Percentiles rank a stretch among this genome's conserved stretches.
phyloP scores from a whole-genome alignment of 2,797 vertebrate genomes.

The Streptopelia turtur region DNA sequence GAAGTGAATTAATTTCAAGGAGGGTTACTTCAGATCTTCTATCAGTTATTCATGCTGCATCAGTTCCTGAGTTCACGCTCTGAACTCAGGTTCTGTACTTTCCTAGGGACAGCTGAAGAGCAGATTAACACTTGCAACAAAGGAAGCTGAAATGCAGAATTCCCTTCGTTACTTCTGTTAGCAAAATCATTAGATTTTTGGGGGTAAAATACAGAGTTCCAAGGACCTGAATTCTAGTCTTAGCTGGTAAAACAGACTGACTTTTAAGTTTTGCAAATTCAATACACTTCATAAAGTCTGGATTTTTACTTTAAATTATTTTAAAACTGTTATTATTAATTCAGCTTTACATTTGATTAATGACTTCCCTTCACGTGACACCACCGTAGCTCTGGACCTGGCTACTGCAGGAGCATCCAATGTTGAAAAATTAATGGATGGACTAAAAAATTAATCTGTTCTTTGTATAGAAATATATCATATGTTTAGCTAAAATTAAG shows the following conservation, averaged over 20 bases:
- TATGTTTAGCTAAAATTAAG: not conserved
- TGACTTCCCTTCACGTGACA: not conserved
- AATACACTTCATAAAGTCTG: not conserved
- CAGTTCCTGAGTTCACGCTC: not conserved
- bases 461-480: not conserved
- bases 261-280: not conserved
- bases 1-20: not conserved
- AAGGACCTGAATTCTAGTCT: not conserved
- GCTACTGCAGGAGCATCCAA: not conserved
- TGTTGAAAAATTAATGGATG: not conserved
- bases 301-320: not conserved
- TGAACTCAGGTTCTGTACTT: not conserved
- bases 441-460: not conserved
- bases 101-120: not conserved
- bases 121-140: not conserved
- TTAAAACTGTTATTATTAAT: not conserved
- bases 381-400: not conserved
- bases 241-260: not conserved
- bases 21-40: not conserved
- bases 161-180: not conserved
- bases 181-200: not conserved
- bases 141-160: not conserved
- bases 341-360: not conserved
- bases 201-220: not conserved
- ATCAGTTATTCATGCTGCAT: not conserved